These are phyloP conservation scores for Megaptera novaeangliae DNA, from an alignment of 2,113 vertebrate genomes.

Conservation along the genomic window DNA sequence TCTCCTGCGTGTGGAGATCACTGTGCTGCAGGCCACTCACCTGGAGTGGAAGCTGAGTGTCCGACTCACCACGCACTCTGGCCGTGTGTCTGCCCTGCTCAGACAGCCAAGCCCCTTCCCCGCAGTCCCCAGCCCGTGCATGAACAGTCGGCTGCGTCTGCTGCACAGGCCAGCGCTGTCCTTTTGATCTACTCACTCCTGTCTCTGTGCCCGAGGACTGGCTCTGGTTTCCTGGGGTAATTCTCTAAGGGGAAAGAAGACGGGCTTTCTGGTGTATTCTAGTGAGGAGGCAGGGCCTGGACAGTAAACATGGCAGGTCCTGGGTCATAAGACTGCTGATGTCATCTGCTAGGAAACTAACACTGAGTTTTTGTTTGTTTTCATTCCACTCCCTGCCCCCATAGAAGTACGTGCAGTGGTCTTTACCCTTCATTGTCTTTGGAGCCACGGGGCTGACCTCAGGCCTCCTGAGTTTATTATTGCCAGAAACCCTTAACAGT, in stretches of 20 bases:
- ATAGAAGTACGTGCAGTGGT: constrained; percentile 83
- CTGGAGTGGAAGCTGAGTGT: not conserved
- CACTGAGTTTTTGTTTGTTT: not conserved
- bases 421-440: constrained; percentile 84
- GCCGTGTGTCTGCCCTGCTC: rapidly evolving
- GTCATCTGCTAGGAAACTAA: not conserved
- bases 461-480: constrained; percentile 82
- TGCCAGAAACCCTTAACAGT: constrained; percentile 85
- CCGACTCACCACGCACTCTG: not conserved
- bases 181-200: not conserved
- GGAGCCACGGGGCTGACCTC: constrained; percentile 81
- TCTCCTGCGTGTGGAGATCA: not conserved
- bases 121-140: rapidly evolving
- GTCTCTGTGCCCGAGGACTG: not conserved
- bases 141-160: no score
- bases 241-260: not conserved
- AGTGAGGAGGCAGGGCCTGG: not conserved
- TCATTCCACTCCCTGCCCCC: not conserved
- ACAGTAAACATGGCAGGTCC: rapidly evolving
- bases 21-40: rapidly evolving
- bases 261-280: not conserved
- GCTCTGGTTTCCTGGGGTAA: not conserved
- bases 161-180: rapidly evolving
- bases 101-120: not conserved
- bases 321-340: not conserved